Base-by-base conservation (phyloP, 2,888 invertebrate species). In the Pyrgus malvae region DNA sequence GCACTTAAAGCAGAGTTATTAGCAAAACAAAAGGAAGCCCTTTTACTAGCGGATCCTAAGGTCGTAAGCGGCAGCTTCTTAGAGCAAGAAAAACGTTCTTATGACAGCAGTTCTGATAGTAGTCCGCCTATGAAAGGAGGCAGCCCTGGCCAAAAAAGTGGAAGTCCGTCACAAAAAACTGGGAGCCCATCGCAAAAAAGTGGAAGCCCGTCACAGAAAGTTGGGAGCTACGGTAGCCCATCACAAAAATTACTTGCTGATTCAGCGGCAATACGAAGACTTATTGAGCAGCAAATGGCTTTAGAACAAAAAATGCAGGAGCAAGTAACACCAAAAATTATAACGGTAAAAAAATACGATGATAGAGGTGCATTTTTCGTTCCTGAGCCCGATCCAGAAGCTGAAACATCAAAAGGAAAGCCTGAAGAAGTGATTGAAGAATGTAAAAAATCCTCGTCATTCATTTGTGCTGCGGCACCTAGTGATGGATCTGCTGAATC, bases 21-120 rank as follows among this genome's bases (percentile, higher is more conserved):
- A 58, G 97, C 95, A 0, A 94, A 95, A 68, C 96, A 96, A 80
- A 97, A 97, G 76, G 97, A 97, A 68, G 95, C 95, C 14, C 76
- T 95, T 48, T 80, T 98, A 5, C 77, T 92, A 48, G 92, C 92
- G 1, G 93, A 93, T 63, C 90, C 90, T 9, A 90, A 90, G 65
- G 79, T 85, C 64, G 88, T 87, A 1, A 90, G 88, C 55, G 75
- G 88, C 14, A 76, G 80, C 70, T 91, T 91, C 68, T 72, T 91
- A 33, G 91, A 91, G 70, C 80, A 87, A 68, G 91, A 91, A 69
- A 90, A 87, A 65, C 78, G 90, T 1, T 89, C 88, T 1, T 90
- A 91, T 49, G 86, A 89, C 57, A 93, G 93, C 56, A 93, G 92
- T 63, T 92, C 92, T 2, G 92, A 92, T 58, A 92, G 91, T 61